Percentiles rank a stretch among this genome's conserved stretches.
Conservation (phyloP, 2,888 invertebrate species). For the Bugulina stolonifera region DNA sequence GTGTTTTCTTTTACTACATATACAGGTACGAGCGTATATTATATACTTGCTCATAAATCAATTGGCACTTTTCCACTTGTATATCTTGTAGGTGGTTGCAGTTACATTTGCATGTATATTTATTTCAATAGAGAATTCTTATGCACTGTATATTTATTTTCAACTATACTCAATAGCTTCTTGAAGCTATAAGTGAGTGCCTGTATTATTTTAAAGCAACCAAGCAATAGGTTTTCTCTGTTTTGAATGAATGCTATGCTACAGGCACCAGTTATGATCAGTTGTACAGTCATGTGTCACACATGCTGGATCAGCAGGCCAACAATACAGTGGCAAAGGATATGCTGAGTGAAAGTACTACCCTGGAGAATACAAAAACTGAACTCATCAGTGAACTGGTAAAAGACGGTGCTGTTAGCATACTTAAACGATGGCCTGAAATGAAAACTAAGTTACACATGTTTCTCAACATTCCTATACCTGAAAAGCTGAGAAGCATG, state of each 20-base stretch:
- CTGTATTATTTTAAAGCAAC: too few species aligned
- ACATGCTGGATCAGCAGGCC: constrained; percentile 44
- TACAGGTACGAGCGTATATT: too few species aligned
- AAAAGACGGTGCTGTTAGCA: constrained; percentile 45
- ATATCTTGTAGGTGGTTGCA: too few species aligned
- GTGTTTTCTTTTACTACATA: neutral
- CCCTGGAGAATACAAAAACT: constrained; percentile 41
- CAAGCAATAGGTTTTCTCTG: too few species aligned
- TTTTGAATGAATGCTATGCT: too few species aligned
- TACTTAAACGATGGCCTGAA: constrained; percentile 50
- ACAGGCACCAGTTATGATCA: constrained; percentile 41
- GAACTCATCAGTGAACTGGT: constrained; percentile 46
- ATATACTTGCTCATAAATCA: too few species aligned
- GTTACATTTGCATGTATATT: too few species aligned
- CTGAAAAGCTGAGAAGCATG: constrained; percentile 40
- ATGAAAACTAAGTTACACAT: constrained; percentile 47
- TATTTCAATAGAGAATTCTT: too few species aligned
- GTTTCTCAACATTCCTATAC: constrained; percentile 49
- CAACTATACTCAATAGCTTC: too few species aligned
- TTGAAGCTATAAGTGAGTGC: too few species aligned
- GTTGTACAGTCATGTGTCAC: constrained; percentile 43
- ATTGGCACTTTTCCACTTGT: too few species aligned
- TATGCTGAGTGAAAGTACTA: constrained; percentile 42
- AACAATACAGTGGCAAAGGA: constrained; percentile 48
- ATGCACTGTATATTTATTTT: too few species aligned